Conservation (phyloP, 2,888 invertebrate genomes). For the Bimastos eiseni region DNA sequence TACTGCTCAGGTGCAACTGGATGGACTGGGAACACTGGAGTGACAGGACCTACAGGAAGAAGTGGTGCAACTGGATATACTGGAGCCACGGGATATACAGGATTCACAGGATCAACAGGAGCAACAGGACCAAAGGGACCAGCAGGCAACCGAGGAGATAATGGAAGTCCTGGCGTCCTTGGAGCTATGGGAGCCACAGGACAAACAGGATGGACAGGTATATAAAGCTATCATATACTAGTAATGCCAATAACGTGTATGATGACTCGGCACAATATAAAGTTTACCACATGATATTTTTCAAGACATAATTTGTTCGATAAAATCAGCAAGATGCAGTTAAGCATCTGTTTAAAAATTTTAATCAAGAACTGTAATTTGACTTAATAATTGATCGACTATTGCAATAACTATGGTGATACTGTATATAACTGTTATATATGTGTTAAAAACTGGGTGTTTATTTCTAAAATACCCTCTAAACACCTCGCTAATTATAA, state of each 20-base stretch:
- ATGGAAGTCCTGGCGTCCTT: background rate
- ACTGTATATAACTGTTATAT: too few relatives aligned
- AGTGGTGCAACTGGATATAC: conserved; percentile 25
- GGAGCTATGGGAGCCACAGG: background rate
- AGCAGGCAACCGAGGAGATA: conserved; percentile 3
- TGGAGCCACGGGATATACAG: conserved; percentile 20
- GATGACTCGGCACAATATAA: background rate
- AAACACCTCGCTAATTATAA: background rate
- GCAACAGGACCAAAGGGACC: conserved; percentile 16
- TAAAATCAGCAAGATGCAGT: background rate
- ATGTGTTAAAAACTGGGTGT: too few relatives aligned
- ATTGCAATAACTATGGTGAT: too few relatives aligned
- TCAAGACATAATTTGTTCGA: background rate
- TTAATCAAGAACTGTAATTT: too few relatives aligned
- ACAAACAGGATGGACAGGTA: background rate
- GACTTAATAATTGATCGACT: too few relatives aligned
- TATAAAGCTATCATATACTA: background rate
- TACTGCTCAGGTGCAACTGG: conserved; percentile 21
- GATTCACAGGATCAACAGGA: background rate
- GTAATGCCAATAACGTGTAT: background rate
- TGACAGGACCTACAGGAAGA: conserved; percentile 15
- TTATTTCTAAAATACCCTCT: too few relatives aligned
- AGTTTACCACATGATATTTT: background rate
- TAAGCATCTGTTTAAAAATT: background rate
- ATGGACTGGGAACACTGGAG: conserved; percentile 17